Evolutionary conservation across 2,888 invertebrate species (phyloP).

Genomic region (Limnephilus marmoratus): DNA sequence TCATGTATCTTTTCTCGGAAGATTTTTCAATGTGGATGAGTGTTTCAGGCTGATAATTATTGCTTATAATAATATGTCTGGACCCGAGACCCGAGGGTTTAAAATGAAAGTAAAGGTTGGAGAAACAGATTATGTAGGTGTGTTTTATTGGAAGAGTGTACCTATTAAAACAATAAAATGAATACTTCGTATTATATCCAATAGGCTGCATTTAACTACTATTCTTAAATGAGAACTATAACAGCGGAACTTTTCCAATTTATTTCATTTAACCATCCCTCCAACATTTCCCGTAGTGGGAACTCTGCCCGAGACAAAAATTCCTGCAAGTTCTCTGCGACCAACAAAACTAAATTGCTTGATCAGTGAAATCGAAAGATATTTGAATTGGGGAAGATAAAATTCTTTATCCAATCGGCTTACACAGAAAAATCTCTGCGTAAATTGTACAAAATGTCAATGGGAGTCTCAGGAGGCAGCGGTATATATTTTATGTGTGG

Average conservation of each 20-base stretch:
- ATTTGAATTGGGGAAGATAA: conserved; percentile 63
- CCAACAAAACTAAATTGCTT: conserved; percentile 62
- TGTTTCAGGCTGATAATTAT: no score
- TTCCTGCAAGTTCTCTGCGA: conserved; percentile 47
- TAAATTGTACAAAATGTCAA: conserved; percentile 65
- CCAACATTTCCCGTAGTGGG: conserved; percentile 38
- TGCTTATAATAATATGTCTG: no score
- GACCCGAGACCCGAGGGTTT: not conserved
- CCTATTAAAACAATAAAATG: no score
- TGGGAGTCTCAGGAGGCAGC: conserved; percentile 60
- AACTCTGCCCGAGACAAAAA: conserved; percentile 47
- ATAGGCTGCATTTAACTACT: conserved; percentile 11
- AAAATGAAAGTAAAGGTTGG: not conserved
- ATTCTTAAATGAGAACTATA: conserved; percentile 4
- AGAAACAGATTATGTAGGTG: no score
- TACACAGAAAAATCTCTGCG: conserved; percentile 64
- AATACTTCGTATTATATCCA: not conserved
- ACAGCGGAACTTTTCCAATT: conserved; percentile 51
- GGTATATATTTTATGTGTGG: conserved; percentile 41
- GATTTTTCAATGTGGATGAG: no score
- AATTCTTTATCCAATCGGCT: conserved; percentile 65
- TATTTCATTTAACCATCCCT: conserved; percentile 51
- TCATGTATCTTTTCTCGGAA: no score
- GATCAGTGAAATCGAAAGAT: conserved; percentile 64
- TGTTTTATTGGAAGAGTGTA: no score